Conservation (phyloP, 2,797 vertebrate genomes). For the Arnoldichthys spilopterus region DNA sequence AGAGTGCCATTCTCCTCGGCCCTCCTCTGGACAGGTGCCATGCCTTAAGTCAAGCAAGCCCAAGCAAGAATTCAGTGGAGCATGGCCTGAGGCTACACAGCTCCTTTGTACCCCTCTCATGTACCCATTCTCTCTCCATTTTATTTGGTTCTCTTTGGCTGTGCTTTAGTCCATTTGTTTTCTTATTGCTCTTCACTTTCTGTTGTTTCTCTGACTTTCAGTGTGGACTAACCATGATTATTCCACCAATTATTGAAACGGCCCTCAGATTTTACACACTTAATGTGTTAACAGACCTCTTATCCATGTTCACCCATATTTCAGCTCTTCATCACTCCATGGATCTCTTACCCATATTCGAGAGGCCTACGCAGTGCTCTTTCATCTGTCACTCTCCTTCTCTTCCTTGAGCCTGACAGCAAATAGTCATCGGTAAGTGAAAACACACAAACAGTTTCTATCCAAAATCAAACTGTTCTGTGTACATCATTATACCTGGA, state of each 20-base stretch:
- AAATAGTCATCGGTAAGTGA: conserved; percentile 19
- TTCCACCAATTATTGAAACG: not conserved
- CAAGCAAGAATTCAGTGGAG: conserved; percentile 3
- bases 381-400: conserved; percentile 89
- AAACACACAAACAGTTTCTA: not conserved
- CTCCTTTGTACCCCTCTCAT: not conserved
- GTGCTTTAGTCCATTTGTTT: not conserved
- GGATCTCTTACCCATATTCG: conserved; percentile 85
- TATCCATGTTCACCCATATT: conserved; percentile 82
- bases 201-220: not conserved
- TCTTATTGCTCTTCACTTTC: not conserved
- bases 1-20: not conserved
- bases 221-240: not conserved
- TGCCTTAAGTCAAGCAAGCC: conserved; percentile 32
- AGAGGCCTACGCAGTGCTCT: conserved; percentile 86
- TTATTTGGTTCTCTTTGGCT: not conserved
- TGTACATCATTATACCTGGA: conserved; percentile 77
- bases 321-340: not conserved
- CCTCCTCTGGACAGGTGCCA: conserved; percentile 33
- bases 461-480: not conserved
- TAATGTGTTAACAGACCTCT: conserved; percentile 52
- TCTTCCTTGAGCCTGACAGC: conserved; percentile 81
- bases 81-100: not conserved
- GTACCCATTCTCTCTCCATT: not conserved
- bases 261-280: not conserved